A percentile compares a stretch with the other conserved stretches of the same genome.
These are phyloP conservation scores for Miltochrista miniata DNA, from an alignment of 2,888 invertebrate genomes.

Conservation along the genomic window DNA sequence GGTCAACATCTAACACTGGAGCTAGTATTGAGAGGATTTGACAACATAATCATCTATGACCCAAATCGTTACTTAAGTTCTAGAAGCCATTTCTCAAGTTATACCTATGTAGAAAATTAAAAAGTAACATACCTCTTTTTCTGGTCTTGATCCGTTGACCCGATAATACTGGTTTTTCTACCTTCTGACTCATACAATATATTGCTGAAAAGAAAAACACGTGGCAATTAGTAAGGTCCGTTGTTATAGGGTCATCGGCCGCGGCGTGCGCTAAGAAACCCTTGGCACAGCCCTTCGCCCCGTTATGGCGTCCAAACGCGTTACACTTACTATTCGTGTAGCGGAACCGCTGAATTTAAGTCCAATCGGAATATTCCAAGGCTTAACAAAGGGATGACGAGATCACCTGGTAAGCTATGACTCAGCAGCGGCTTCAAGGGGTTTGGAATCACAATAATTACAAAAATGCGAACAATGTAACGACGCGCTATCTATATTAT, in stretches of 20 bases:
- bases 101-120: conserved; percentile 23
- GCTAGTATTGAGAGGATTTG: neutral
- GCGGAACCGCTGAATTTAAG: conserved; percentile 43
- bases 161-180: conserved; percentile 99
- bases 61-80: conserved; percentile 11
- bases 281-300: conserved; percentile 43
- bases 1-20: conserved; percentile 25
- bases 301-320: conserved; percentile 55
- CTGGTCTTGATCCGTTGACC: conserved; percentile 99
- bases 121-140: conserved; percentile 94
- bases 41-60: conserved; percentile 2
- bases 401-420: conserved; percentile 50
- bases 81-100: conserved; percentile 8
- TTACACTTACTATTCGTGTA: conserved; percentile 54
- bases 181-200: conserved; percentile 99
- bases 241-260: conserved; percentile 73
- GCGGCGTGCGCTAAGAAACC: conserved; percentile 43
- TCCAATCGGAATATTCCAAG: conserved; percentile 44
- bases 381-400: conserved; percentile 34
- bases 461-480: conserved; percentile 41
- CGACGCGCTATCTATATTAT: conserved; percentile 46
- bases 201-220: conserved; percentile 86
- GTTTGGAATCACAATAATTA: conserved; percentile 29
- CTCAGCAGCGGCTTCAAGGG: conserved; percentile 46
- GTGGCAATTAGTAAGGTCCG: conserved; percentile 70